Base-by-base conservation (phyloP, 2,888 invertebrate species). In the Syrphus vitripennis region DNA sequence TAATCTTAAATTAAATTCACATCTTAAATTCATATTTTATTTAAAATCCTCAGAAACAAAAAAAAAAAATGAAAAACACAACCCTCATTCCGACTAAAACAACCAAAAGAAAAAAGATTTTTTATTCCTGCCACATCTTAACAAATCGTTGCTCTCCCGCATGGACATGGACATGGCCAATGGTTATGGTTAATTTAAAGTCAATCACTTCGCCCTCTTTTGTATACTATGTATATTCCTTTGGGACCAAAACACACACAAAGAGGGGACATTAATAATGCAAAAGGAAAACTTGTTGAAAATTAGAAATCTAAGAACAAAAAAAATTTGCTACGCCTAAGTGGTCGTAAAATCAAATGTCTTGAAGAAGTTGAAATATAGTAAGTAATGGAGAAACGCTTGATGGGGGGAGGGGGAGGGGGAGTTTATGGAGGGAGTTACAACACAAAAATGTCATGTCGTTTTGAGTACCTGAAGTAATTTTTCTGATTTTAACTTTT, bases 151-250 rank as follows among this genome's bases (percentile, higher is more conserved):
- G 29, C 45, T 45, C 45, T 45, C 63, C 63, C 42, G 5, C 29
- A 16, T 26, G 63, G 63, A 21, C 45, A 37, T n/a, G n/a, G n/a
- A n/a, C n/a, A n/a, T n/a, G n/a, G n/a, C n/a, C n/a, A n/a, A n/a
- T n/a, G n/a, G n/a, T n/a, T n/a, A 45, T 65, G 63, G 63, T 65
- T 65, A 65, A 65, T 65, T 65, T 65, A 65, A 65, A 65, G 63
- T 65, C 63, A 65, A 65, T 65, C 63, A 65, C 16, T 45, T 65
- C 45, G 45, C 63, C 45, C 63, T 45, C 42, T 45, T 65, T 45
- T n/a, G n/a, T n/a, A n/a, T n/a, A n/a, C n/a, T n/a, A n/a, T n/a
- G n/a, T n/a, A 24, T n/a, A 63, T 65, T 65, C 63, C 63, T 45
- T 65, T 16, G 45, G 29, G 63, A 61, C 6, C 45, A 2, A 21